Percentiles rank a stretch among this genome's conserved stretches.
Conservation (phyloP, 92 coral and sea anemone genomes). For the Umimayanthus kanabou region DNA sequence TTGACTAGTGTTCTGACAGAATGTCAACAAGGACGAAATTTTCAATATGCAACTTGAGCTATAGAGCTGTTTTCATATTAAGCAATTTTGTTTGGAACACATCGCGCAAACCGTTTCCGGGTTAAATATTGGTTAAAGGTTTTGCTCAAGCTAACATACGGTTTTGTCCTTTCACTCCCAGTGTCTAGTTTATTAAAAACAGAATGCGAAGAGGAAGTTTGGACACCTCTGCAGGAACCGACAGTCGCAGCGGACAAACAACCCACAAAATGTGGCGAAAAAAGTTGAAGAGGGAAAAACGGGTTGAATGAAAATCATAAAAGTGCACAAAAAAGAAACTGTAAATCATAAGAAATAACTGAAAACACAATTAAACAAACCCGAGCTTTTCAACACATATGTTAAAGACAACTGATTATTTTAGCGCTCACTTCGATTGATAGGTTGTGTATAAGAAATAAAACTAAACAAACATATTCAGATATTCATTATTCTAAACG, state of each 20-base stretch:
- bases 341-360: background rate
- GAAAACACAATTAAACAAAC: background rate
- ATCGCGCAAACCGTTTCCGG: background rate
- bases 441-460: background rate
- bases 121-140: background rate
- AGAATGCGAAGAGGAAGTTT: background rate
- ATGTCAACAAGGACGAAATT: background rate
- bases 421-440: background rate
- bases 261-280: background rate
- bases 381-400: background rate
- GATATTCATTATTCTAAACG: background rate
- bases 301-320: too few relatives aligned
- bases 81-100: background rate
- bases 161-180: background rate
- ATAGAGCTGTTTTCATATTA: background rate
- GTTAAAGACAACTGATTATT: background rate
- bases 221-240: background rate
- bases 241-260: background rate
- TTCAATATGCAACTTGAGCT: background rate
- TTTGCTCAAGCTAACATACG: background rate
- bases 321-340: background rate
- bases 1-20: background rate
- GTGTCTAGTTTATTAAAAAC: background rate
- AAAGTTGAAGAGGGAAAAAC: background rate
- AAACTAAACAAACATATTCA: conserved; percentile 1